These are phyloP conservation scores for Mirza zaza DNA, from an alignment of 2,113 vertebrate species.

Conservation along the genomic window DNA sequence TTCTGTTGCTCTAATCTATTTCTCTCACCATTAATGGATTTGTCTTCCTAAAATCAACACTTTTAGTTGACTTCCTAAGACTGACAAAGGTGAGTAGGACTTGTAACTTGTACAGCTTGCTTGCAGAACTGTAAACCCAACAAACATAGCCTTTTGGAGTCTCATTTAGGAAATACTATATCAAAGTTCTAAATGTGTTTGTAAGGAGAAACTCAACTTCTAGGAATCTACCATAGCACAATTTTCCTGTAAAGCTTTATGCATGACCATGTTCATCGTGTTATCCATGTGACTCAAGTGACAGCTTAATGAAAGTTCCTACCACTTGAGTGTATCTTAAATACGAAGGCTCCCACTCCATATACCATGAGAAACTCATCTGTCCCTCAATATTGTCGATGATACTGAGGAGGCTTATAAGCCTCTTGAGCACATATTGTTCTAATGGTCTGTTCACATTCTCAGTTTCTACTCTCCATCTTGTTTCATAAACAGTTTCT, in stretches of 20 bases:
- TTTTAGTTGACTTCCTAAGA: not conserved
- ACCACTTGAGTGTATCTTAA: not conserved
- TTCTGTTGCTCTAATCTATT: not conserved
- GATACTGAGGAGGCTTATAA: not conserved
- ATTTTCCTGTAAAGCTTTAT: slow-evolving; percentile 1
- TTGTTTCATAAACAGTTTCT: not conserved
- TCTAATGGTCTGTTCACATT: not conserved
- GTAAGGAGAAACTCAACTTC: not conserved
- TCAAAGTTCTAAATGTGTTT: not conserved
- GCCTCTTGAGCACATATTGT: not conserved
- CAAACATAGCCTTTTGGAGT: not conserved
- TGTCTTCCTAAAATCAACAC: not conserved
- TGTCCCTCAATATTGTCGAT: not conserved
- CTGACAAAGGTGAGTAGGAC: not conserved
- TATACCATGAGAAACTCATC: not conserved
- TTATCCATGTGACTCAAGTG: not conserved
- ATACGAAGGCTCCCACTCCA: not conserved
- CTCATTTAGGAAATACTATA: slow-evolving; percentile 18
- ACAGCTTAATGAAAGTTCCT: not conserved
- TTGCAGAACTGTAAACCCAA: not conserved
- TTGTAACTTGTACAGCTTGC: not conserved
- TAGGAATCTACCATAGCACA: not conserved
- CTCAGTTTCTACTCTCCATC: not conserved
- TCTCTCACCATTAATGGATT: not conserved
- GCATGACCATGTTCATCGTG: not conserved